Base-by-base conservation (phyloP, 2,113 vertebrate species). In the Candoia aspera region DNA sequence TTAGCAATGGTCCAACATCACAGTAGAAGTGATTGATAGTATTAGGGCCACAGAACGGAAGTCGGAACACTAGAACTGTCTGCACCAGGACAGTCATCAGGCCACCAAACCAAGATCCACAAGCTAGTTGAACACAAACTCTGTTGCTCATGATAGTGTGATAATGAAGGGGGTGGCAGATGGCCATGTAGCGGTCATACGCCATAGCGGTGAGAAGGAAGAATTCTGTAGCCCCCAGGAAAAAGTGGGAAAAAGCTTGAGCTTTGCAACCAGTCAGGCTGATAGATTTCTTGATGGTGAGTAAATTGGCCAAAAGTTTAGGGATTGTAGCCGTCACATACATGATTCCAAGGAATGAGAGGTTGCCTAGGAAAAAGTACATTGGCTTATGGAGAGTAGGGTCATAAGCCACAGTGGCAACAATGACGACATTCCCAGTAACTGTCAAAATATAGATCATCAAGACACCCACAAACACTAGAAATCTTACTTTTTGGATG, bases 31-130 rank as follows among this genome's bases (percentile, higher is more conserved):
- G 64, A 33, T 73, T 73, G 64, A 73, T 73, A 17, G 15, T 73
- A 15, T 90, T 96, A 53, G 90, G 89, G 2, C 89, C 89, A 19
- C 89, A 90, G 68, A 90, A 90, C 10, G 68, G 89, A 33, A 90
- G 33, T 8, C 0, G 68, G 68, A 90, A 90, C 12, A 90, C 68
- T 8, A 90, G 33, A 84, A 90, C 11, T 2, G 68, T 90, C 54
- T 90, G 89, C 10, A 84, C 23, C 68, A 90, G 26, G 33, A 90
- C 54, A 0, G 89, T 90, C 89, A 90, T 90, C 23, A 90, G 13
- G 33, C 89, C 89, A 26, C 89, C 89, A 46, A 90, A 58, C 89
- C 89, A 90, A 2, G 68, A 90, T 54, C 89, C 68, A 46, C 89
- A 83, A 58, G 89, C 89, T 54, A 90, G 68, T 55, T 90, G 89